These are phyloP conservation scores for Acipenser oxyrinchus DNA, from an alignment of 2,797 vertebrate genomes.

Conservation along the genomic window DNA sequence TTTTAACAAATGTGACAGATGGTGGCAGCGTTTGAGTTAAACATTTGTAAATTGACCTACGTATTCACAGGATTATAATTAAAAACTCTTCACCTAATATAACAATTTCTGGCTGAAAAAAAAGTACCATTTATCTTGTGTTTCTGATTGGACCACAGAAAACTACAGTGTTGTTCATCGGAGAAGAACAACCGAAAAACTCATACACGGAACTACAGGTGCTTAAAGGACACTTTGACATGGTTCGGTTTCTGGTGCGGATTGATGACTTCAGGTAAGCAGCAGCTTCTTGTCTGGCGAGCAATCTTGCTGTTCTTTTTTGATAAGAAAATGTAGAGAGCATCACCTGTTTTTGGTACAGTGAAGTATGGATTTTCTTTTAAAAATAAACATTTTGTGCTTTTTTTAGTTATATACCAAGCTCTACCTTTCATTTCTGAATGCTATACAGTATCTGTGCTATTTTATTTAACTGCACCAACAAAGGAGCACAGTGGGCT, in stretches of 20 bases:
- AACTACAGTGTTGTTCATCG: slow-evolving; percentile 75
- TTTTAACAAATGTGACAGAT: no score
- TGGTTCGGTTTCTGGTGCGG: slow-evolving; percentile 89
- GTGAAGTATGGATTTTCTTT: not conserved
- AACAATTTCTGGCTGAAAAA: not conserved
- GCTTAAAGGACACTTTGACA: slow-evolving; percentile 90
- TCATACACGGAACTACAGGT: slow-evolving; percentile 91
- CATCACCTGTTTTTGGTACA: slow-evolving; percentile 35
- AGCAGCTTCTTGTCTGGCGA: slow-evolving; percentile 29
- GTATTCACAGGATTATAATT: no score
- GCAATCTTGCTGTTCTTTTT: slow-evolving; percentile 45
- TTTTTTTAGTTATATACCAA: not conserved
- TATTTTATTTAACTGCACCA: not conserved
- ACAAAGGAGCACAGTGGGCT: not conserved
- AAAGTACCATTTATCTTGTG: not conserved
- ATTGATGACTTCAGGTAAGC: slow-evolving; percentile 91
- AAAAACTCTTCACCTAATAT: no score
- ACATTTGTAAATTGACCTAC: no score
- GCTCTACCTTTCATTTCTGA: slow-evolving; percentile 7
- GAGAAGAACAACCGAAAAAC: slow-evolving; percentile 91
- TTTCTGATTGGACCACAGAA: slow-evolving; percentile 60
- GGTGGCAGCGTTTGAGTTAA: no score
- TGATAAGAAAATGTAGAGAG: slow-evolving; percentile 60
- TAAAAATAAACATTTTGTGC: not conserved
- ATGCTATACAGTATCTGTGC: slow-evolving; percentile 3